phyloP scores from a whole-genome alignment of 2,113 vertebrate species.

The Procavia capensis region DNA sequence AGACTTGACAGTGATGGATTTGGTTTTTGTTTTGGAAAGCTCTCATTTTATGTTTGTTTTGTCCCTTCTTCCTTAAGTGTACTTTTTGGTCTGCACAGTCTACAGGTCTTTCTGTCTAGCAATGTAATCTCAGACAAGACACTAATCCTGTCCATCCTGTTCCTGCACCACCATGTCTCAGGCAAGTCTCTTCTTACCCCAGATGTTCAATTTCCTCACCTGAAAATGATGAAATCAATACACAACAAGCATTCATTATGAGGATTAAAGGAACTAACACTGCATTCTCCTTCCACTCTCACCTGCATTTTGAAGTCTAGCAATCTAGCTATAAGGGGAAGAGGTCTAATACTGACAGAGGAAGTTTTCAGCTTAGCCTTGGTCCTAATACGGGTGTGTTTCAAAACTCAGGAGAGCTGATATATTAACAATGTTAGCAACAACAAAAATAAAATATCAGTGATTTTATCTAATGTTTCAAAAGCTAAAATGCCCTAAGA shows the following conservation, averaged over 20 bases:
- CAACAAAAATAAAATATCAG: neutral
- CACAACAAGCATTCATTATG: neutral
- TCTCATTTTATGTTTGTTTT: neutral
- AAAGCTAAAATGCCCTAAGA: neutral
- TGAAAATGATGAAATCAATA: neutral
- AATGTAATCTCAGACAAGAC: neutral
- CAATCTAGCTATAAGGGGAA: neutral
- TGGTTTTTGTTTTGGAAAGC: too few relatives aligned
- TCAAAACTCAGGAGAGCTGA: neutral
- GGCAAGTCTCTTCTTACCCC: neutral
- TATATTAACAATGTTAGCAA: neutral
- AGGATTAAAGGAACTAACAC: neutral
- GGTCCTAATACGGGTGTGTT: neutral
- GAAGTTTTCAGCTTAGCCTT: neutral
- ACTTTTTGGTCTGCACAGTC: neutral
- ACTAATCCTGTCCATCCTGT: too few relatives aligned
- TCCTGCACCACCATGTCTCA: neutral
- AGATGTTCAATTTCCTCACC: neutral
- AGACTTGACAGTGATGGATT: too few relatives aligned
- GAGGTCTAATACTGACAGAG: neutral
- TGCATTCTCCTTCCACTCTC: neutral
- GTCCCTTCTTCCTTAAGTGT: neutral
- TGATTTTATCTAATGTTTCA: neutral
- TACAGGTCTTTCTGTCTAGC: neutral
- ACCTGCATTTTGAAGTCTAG: neutral